phyloP scores from a whole-genome alignment of 2,888 invertebrate genomes.

The Amphimallon solstitiale region DNA sequence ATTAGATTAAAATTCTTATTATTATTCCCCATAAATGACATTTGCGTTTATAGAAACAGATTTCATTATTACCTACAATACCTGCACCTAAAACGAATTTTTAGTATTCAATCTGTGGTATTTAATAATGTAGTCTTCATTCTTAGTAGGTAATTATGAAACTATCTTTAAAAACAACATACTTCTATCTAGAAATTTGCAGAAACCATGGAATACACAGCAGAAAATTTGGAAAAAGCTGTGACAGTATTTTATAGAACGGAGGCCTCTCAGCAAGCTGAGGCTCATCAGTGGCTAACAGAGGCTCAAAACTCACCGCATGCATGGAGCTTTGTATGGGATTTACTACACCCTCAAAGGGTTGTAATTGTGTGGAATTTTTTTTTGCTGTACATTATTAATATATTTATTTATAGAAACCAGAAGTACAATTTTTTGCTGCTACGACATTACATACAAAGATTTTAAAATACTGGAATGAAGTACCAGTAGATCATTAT shows the following conservation, averaged over 20 bases:
- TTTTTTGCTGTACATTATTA: background rate
- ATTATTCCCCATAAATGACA: background rate
- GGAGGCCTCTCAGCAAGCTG: slow-evolving; percentile 73
- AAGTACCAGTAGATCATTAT: slow-evolving; percentile 84
- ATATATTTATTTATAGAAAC: slow-evolving; percentile 68
- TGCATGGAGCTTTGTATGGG: slow-evolving; percentile 95
- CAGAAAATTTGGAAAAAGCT: slow-evolving; percentile 75
- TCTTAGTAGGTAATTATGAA: slow-evolving; percentile 1
- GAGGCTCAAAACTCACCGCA: slow-evolving; percentile 85
- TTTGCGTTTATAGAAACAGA: slow-evolving; percentile 1
- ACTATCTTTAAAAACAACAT: background rate
- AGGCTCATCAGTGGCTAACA: slow-evolving; percentile 87
- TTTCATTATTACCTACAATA: slow-evolving; percentile 11
- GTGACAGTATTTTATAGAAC: slow-evolving; percentile 75
- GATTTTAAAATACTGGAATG: slow-evolving; percentile 86
- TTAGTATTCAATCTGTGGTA: too few relatives aligned
- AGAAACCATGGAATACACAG: slow-evolving; percentile 69
- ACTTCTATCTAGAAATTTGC: background rate
- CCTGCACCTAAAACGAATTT: slow-evolving; percentile 18
- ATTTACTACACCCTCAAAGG: slow-evolving; percentile 82
- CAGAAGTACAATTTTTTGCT: slow-evolving; percentile 94
- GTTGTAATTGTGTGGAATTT: slow-evolving; percentile 64
- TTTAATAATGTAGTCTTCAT: slow-evolving; percentile 31
- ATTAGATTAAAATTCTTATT: background rate
- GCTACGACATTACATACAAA: slow-evolving; percentile 91